phyloP scores from a whole-genome alignment of 2,888 invertebrate species.

The Bellardia pandia region DNA sequence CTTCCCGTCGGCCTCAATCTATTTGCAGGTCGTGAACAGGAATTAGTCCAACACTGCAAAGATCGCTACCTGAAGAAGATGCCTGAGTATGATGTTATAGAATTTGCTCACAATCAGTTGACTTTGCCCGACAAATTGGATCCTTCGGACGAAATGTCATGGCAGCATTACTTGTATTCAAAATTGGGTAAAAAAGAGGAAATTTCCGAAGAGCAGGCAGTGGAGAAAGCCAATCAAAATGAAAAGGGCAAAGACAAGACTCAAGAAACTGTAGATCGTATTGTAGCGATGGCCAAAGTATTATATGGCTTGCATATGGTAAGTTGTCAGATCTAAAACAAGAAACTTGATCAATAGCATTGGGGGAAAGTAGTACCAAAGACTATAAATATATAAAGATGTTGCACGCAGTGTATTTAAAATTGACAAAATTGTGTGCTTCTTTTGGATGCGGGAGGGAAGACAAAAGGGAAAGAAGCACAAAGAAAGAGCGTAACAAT shows the following conservation, averaged over 20 bases:
- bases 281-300: slow-evolving; percentile 99
- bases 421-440: no score
- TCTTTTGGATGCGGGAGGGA: no score
- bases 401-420: no score
- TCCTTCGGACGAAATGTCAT: slow-evolving; percentile 98
- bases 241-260: slow-evolving; percentile 88
- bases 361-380: no score
- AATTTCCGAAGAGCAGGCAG: slow-evolving; percentile 85
- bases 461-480: no score
- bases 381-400: no score
- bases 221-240: slow-evolving; percentile 82
- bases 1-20: slow-evolving; percentile 98
- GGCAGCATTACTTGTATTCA: slow-evolving; percentile 99
- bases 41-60: slow-evolving; percentile 99
- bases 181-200: slow-evolving; percentile 95
- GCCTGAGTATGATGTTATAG: slow-evolving; percentile 95
- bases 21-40: slow-evolving; percentile 99
- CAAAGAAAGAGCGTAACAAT: no score
- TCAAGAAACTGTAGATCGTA: slow-evolving; percentile 94
- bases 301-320: slow-evolving; percentile 99
- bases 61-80: slow-evolving; percentile 98
- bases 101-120: slow-evolving; percentile 95
- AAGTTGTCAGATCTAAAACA: slow-evolving; percentile 83
- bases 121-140: slow-evolving; percentile 98
- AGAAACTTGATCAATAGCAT: neutral